Base-by-base conservation (phyloP, 2,113 vertebrate species). In the Seriola dumerili region DNA sequence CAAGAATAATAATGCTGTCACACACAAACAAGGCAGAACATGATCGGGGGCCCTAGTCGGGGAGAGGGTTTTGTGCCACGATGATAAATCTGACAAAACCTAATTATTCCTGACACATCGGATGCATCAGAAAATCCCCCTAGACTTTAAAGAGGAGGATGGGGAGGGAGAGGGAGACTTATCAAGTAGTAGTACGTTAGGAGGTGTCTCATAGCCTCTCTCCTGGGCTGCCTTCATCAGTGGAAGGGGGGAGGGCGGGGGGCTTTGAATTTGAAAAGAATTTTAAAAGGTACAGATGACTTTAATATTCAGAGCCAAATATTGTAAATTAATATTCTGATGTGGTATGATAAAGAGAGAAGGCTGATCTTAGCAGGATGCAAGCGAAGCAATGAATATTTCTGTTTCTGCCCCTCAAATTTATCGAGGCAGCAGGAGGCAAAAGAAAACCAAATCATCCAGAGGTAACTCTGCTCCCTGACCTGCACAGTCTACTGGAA, bases 71-170 rank as follows among this genome's bases (percentile, higher is more conserved):
- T 98, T 97, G 96, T 95, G 96, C 96, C 97, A 96, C 96, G 94
- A 98, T 99, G 97, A 99, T 98, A 99, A 98, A 99, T 98, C 97
- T 99, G 97, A 97, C 98, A 99, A 99, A 99, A 99, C 96, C 97
- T 99, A 98, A 99, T 99, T 99, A 99, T 99, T 99, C 98, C 97
- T 99, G 98, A 99, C 98, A 99, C 96, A 96, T 98, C 96, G 97
- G 97, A 99, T 97, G 97, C 97, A 98, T 98, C 97, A 94, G 96
- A 96, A 97, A 97, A 97, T 99, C 97, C 91, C 96, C 91, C 91
- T 88, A 95, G 95, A 95, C 93, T 93, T 25, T 52, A 85, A 79
- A 96, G 95, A 94, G 83, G 81, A 80, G 87, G 80, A 72, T 19
- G 50, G 76, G 62, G 92, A 94, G 94, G 91, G 91, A 92, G 73